Base-by-base conservation (phyloP, 1,140 invertebrate species). In the Drosophila orena region DNA sequence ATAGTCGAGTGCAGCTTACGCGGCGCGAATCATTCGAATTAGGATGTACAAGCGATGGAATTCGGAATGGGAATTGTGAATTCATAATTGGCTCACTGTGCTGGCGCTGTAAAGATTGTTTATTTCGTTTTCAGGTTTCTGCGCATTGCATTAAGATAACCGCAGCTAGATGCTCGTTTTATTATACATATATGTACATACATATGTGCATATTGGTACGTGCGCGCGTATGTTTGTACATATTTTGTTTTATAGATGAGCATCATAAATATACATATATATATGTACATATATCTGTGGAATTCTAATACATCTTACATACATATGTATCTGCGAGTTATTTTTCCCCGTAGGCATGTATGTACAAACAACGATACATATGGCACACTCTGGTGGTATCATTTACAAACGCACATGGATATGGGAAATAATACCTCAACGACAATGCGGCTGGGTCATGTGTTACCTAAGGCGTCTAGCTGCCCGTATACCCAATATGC, bases 161-260 rank as follows among this genome's bases (percentile, higher is more conserved):
- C 37, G 42, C 49, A 11, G 64, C 37, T 64, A 68, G 59, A 68
- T 68, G 64, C 59, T 68, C 46, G 43, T 49, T 70, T 69, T 52
- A 69, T 56, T 46, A 69, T 47, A 69, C 62, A 50, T 35, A 54
- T 44, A 17, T 17, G 37, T 38, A 38, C 37, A n/a, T 38, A n/a
- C 37, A 53, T 30, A 10, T 30, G 30, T 30, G 10, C 7, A 27
- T 27, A 27, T 27, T 6, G 6, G 30, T 30, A 30, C 40, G 17
- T 61, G 15, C 14, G 37, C 17, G 24, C 17, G 35, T 68, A 44
- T 27, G 46, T 50, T 64, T 44, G 44, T 62, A 62, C 44, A 66
- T 69, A 69, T 68, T 68, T 68, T 68, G 64, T 68, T 68, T 68
- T 68, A 66, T 69, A 66, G 60, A 66, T 52, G 61, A 66, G 65